Evolutionary conservation across 2,888 invertebrate species (phyloP).

Genomic region (Eugnorisma glareosa): DNA sequence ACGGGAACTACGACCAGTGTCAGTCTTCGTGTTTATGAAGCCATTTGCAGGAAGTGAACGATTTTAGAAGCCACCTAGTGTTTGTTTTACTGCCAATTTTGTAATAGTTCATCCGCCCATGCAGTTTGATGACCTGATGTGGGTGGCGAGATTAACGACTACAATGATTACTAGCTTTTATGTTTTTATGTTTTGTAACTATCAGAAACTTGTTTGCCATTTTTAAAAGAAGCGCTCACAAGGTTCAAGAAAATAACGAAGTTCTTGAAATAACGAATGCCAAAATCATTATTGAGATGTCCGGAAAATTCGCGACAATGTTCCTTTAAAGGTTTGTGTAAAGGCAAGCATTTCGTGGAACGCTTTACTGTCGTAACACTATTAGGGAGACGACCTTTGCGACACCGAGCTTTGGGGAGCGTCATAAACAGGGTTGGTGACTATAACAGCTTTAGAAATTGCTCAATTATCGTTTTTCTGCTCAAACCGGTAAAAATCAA

Average conservation of each 20-base stretch:
- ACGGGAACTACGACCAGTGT: slow-evolving; percentile 18
- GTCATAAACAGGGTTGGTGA: slow-evolving; percentile 57
- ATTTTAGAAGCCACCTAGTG: slow-evolving; percentile 45
- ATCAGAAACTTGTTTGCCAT: slow-evolving; percentile 2
- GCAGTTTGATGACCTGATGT: slow-evolving; percentile 59
- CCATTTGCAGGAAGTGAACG: slow-evolving; percentile 44
- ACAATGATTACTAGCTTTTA: slow-evolving; percentile 26
- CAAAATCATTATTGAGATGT: slow-evolving; percentile 47
- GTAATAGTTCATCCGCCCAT: slow-evolving; percentile 61
- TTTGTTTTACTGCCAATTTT: slow-evolving; percentile 54
- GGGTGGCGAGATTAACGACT: slow-evolving; percentile 46
- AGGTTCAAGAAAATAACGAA: slow-evolving; percentile 7
- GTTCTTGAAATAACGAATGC: slow-evolving; percentile 26
- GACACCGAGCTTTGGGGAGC: slow-evolving; percentile 53
- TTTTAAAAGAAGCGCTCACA: slow-evolving; percentile 7
- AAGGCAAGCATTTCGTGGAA: slow-evolving; percentile 49
- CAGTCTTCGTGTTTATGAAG: slow-evolving; percentile 50
- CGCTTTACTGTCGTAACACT: slow-evolving; percentile 70
- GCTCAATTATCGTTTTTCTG: slow-evolving; percentile 21
- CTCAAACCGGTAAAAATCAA: slow-evolving; percentile 27
- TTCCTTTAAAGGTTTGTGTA: slow-evolving; percentile 50
- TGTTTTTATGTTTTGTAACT: slow-evolving; percentile 26
- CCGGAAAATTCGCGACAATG: slow-evolving; percentile 44
- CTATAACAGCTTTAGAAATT: slow-evolving; percentile 20
- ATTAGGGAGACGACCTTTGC: slow-evolving; percentile 71